phyloP scores from a whole-genome alignment of 2,113 vertebrate species.

The Cephalopholis sonnerati region DNA sequence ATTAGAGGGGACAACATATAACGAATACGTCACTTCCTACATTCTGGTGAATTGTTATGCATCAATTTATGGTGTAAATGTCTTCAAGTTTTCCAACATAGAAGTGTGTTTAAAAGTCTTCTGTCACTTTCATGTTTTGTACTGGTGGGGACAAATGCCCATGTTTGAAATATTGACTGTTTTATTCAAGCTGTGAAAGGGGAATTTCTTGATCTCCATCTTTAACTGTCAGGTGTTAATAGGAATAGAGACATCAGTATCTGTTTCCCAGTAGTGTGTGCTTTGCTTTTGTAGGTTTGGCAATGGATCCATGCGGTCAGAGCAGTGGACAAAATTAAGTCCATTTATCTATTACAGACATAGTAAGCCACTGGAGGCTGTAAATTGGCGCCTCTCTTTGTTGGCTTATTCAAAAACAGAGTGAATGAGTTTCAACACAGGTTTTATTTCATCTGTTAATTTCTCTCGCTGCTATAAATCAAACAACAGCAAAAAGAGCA shows the following conservation, averaged over 20 bases:
- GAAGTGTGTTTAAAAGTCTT: too few species aligned
- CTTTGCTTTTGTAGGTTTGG: conserved; percentile 31
- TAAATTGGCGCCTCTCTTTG: conserved; percentile 39
- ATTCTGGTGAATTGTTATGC: too few species aligned
- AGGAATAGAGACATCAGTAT: conserved; percentile 6
- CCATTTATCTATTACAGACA: conserved; percentile 75
- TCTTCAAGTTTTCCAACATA: too few species aligned
- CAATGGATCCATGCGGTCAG: conserved; percentile 40
- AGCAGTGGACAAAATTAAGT: conserved; percentile 74
- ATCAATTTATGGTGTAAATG: too few species aligned
- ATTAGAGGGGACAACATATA: too few species aligned
- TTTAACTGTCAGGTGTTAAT: neutral
- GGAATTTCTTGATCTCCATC: conserved; percentile 8
- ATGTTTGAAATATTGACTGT: too few species aligned
- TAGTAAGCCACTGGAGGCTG: conserved; percentile 53
- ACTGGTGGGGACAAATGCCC: too few species aligned
- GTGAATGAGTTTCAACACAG: conserved; percentile 23
- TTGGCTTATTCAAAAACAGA: conserved; percentile 56
- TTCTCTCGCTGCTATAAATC: conserved; percentile 24
- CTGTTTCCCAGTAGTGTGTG: conserved; percentile 17
- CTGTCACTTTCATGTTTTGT: too few species aligned
- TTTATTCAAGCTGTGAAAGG: neutral
- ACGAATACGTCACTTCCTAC: too few species aligned
- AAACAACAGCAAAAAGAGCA: neutral
- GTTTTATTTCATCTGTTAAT: conserved; percentile 25